These are phyloP conservation scores for Pristis pectinata DNA, from an alignment of 2,797 vertebrate species.

Conservation along the genomic window DNA sequence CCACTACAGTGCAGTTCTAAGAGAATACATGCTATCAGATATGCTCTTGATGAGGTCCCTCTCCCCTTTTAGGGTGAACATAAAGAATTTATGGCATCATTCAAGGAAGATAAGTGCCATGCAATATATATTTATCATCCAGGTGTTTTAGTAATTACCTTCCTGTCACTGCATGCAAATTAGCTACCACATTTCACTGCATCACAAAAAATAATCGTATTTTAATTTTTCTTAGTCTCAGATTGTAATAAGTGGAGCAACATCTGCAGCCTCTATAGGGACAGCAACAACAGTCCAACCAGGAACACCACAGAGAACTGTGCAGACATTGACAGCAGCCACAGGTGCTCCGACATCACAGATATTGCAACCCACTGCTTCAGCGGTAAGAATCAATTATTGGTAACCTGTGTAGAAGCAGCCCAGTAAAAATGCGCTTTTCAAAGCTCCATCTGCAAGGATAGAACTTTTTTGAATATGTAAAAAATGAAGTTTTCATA, in stretches of 20 bases:
- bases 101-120: background rate
- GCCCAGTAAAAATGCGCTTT: background rate
- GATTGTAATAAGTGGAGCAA: constrained; percentile 75
- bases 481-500: background rate
- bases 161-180: too few relatives aligned
- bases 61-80: background rate
- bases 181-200: too few relatives aligned
- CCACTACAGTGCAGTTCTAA: background rate
- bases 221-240: constrained; percentile 55
- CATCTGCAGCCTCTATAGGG: constrained; percentile 65
- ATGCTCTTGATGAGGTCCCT: background rate
- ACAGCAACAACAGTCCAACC: constrained; percentile 72
- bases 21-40: background rate
- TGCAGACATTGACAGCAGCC: constrained; percentile 56
- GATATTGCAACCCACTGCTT: constrained; percentile 57
- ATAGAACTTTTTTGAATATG: background rate
- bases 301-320: constrained; percentile 67
- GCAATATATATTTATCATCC: background rate
- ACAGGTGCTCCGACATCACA: constrained; percentile 54
- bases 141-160: background rate
- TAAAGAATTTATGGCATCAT: background rate
- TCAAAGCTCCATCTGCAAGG: background rate
- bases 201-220: too few relatives aligned
- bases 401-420: background rate
- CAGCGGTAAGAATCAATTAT: constrained; percentile 68